Conservation (phyloP, 2,113 vertebrate species). For the Atherinomorus stipes region DNA sequence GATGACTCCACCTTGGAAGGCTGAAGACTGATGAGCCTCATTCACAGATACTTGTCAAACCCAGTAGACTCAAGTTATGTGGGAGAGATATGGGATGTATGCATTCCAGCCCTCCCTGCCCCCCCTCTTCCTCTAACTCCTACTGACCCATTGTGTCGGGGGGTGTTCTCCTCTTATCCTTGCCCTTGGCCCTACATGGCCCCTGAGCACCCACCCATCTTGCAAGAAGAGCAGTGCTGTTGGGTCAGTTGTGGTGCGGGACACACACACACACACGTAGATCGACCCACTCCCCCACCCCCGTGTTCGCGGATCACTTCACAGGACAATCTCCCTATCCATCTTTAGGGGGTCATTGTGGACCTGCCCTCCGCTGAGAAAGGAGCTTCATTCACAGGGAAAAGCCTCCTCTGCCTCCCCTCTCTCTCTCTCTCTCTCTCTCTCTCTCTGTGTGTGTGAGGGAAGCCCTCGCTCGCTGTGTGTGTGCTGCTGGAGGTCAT, state of each 20-base stretch:
- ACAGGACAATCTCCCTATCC: conserved; percentile 91
- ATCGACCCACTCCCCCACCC: conserved; percentile 83
- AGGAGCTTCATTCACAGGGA: conserved; percentile 85
- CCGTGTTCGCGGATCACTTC: conserved; percentile 90
- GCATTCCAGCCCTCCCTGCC: conserved; percentile 34
- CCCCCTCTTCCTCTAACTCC: conserved; percentile 36
- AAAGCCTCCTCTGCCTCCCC: conserved; percentile 72
- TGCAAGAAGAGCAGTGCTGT: conserved; percentile 60
- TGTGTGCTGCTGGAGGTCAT: conserved; percentile 81
- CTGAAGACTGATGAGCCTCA: neutral
- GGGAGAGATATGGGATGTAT: conserved; percentile 39
- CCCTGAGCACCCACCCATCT: conserved; percentile 54
- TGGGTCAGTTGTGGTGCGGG: conserved; percentile 61
- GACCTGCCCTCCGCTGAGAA: conserved; percentile 85
- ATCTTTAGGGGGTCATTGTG: conserved; percentile 90
- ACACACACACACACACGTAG: conserved; percentile 40
- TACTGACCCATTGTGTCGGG: conserved; percentile 81
- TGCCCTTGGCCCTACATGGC: conserved; percentile 84
- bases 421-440: conserved; percentile 52
- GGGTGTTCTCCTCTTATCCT: conserved; percentile 84
- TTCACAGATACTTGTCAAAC: conserved; percentile 52
- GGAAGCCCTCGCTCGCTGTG: conserved; percentile 79
- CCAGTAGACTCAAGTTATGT: conserved; percentile 17
- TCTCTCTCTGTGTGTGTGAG: conserved; percentile 61
- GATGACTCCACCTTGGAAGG: too few relatives aligned